Evolutionary conservation across 2,888 invertebrate species (phyloP), one percentile per base, ranked within the genome.

Genomic region (Heliothis peltigera): DNA sequence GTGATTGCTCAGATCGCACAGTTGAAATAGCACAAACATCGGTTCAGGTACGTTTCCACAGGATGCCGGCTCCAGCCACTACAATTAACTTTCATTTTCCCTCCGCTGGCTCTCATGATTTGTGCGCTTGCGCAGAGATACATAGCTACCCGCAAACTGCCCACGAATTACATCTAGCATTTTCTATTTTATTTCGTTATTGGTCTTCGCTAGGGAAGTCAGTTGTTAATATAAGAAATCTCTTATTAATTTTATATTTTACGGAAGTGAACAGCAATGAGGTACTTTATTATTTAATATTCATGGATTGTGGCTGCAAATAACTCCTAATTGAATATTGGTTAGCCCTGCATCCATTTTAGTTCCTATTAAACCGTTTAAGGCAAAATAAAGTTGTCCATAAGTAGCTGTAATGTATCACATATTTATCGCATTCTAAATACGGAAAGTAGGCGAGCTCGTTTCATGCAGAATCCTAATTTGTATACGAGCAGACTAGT

Each of bases 41-140:
- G 44, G 43, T 19, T 19, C 43, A 12, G 22, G 42, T 47, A 22
- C 17, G 51, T 18, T 18, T 59, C 35, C 22, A 47, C 42, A 46
- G 12, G n/a, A 51, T 39, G 39, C 42, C 52, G 17, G 43, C 18
- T 42, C n/a, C 42, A 17, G 22, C 15, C 46, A 51, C 51, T 54
- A 54, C 61, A 73, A 73, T 62, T 65, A 67, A 44, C 54, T 54
- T 67, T 39, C 28, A 67, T 73, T 62, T 62, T 61, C 57, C 42
- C 43, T 32, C 42, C 55, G 19, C 42, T 39, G 17, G 32, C 21
- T 48, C 44, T 35, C 52, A 32, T 44, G 28, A 44, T 55, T 52
- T 52, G 47, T 39, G 44, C 66, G 10, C 28, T n/a, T 44, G 49
- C 44, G 21, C 51, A 8, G 28, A 51, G 19, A 28, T n/a, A 64